A percentile compares a stretch with the other conserved stretches of the same genome.
Evolutionary conservation across 2,113 vertebrate species (phyloP).

Genomic region (Corvus hawaiiensis): DNA sequence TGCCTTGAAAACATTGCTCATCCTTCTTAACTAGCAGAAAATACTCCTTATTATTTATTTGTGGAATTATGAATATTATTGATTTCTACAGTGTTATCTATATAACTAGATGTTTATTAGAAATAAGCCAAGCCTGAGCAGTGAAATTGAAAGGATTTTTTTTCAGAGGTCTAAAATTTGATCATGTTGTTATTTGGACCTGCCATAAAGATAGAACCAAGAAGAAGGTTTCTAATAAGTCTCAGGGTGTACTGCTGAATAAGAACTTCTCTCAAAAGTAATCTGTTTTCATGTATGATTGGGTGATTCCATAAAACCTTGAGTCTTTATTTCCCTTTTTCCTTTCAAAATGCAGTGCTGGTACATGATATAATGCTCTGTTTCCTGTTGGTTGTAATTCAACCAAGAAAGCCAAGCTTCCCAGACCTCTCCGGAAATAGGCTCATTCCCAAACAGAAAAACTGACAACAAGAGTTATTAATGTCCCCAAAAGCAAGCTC

Average conservation of each 20-base stretch:
- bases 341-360: neutral
- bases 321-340: neutral
- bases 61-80: neutral
- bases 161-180: neutral
- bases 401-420: neutral
- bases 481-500: neutral
- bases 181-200: neutral
- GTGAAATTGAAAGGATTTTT: neutral
- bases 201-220: neutral
- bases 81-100: neutral
- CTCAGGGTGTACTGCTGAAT: neutral
- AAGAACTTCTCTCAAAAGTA: neutral
- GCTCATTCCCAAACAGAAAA: neutral
- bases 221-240: neutral
- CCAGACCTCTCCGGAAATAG: neutral
- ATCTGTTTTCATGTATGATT: neutral
- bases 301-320: neutral
- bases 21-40: neutral
- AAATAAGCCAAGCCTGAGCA: neutral
- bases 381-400: constrained; percentile 18
- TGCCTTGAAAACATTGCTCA: neutral
- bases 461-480: neutral
- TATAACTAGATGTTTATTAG: neutral
- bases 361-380: neutral
- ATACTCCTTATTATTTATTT: neutral